Conservation (phyloP, 2,797 vertebrate genomes). For the Perodicticus potto region DNA sequence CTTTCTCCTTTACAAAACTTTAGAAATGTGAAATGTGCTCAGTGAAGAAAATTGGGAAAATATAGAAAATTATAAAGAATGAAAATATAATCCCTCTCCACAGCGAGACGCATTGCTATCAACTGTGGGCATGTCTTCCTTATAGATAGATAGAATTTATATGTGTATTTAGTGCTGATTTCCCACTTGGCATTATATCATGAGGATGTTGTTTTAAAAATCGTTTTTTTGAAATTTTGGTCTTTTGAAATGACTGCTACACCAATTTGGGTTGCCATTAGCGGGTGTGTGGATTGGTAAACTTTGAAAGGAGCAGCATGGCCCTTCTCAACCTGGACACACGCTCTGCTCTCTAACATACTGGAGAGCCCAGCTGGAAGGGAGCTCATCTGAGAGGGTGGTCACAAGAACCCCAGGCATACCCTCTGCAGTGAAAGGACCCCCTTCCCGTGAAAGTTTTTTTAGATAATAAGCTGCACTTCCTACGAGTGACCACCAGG, state of each 20-base stretch:
- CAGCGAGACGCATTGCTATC: not conserved
- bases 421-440: not conserved
- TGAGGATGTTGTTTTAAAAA: not conserved
- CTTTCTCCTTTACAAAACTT: not conserved
- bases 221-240: not conserved
- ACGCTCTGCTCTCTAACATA: not conserved
- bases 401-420: not conserved
- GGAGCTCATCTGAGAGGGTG: too few relatives aligned
- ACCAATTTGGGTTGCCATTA: not conserved
- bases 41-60: not conserved
- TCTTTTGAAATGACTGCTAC: not conserved
- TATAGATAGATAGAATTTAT: not conserved
- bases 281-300: not conserved
- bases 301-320: not conserved
- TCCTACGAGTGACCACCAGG: slow-evolving; percentile 58
- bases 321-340: not conserved
- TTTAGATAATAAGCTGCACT: not conserved
- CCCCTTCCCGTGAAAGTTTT: rapidly evolving
- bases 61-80: not conserved
- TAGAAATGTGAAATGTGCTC: not conserved
- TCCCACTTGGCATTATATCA: not conserved
- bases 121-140: not conserved
- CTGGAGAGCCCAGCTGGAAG: not conserved
- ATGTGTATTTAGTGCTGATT: not conserved
- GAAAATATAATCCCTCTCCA: not conserved